Conservation (phyloP, 2,113 vertebrate species). For the Dissostichus mawsoni region DNA sequence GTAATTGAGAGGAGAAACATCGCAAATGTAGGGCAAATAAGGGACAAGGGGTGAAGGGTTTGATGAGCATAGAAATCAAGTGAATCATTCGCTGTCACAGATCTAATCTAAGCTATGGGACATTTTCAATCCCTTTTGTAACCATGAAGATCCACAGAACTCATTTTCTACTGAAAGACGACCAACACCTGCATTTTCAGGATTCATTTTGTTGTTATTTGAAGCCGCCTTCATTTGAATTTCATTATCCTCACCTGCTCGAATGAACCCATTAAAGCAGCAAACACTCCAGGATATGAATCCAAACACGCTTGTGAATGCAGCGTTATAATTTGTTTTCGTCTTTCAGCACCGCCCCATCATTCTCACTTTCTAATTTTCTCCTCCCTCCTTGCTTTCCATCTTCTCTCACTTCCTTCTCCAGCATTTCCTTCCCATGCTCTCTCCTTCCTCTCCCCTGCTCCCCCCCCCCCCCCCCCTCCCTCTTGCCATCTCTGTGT, state of each 20-base stretch:
- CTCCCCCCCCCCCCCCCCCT: background rate
- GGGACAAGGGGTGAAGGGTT: background rate
- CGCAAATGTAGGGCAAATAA: constrained; percentile 8
- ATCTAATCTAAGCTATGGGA: constrained; percentile 4
- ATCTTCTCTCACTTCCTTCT: background rate
- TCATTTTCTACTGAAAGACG: background rate
- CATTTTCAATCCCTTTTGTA: background rate
- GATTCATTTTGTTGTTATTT: constrained; percentile 7
- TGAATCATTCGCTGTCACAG: constrained; percentile 13
- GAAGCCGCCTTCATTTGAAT: background rate
- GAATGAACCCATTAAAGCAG: constrained; percentile 27
- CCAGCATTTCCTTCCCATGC: background rate
- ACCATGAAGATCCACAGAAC: background rate
- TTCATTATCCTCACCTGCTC: constrained; percentile 27
- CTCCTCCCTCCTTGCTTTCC: background rate
- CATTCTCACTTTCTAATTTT: constrained; percentile 2
- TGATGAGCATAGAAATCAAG: constrained; percentile 9
- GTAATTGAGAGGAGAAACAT: constrained; percentile 13
- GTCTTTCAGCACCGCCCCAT: constrained; percentile 9
- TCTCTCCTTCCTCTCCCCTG: background rate
- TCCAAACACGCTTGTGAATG: constrained; percentile 4
- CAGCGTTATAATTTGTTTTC: constrained; percentile 21
- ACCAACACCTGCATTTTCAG: constrained; percentile 8
- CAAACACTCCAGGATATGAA: constrained; percentile 16
- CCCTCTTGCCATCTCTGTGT: constrained; percentile 42